Percentiles rank a stretch among this genome's conserved stretches.
Evolutionary conservation across 2,888 invertebrate genomes (phyloP).

Genomic region (Amiota mariae): DNA sequence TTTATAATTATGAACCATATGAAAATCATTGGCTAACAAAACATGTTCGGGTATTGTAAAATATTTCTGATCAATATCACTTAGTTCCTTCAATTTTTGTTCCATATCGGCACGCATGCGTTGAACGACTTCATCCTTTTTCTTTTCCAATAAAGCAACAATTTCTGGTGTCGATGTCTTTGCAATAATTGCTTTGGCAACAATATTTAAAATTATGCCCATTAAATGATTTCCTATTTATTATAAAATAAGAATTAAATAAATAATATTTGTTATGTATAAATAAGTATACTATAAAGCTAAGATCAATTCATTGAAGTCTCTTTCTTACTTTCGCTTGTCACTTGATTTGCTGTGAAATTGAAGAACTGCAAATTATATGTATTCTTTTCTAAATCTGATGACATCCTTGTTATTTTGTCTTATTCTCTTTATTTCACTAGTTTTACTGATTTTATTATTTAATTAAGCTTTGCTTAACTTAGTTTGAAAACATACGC

Average conservation of each 20-base stretch:
- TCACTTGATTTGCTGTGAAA: constrained; percentile 51
- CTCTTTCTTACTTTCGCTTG: constrained; percentile 46
- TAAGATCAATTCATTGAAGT: too few species aligned
- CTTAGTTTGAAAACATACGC: too few species aligned
- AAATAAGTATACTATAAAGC: neutral
- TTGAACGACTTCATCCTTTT: constrained; percentile 50
- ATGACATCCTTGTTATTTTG: neutral
- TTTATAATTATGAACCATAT: constrained; percentile 53
- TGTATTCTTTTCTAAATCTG: constrained; percentile 42
- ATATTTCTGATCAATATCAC: constrained; percentile 55
- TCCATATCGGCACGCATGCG: constrained; percentile 53
- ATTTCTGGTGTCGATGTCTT: constrained; percentile 55
- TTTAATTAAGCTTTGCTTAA: too few species aligned
- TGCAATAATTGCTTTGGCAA: constrained; percentile 47
- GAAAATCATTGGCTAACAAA: constrained; percentile 58
- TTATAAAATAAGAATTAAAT: neutral
- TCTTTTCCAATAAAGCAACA: constrained; percentile 38
- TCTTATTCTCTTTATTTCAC: neutral
- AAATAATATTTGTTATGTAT: constrained; percentile 34
- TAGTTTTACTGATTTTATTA: too few species aligned
- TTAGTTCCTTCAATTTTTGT: constrained; percentile 46
- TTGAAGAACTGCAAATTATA: constrained; percentile 50
- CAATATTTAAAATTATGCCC: constrained; percentile 33
- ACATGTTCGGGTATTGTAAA: constrained; percentile 68
- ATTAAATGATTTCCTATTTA: constrained; percentile 54